phyloP scores from a whole-genome alignment of 2,888 invertebrate genomes.

The Dione juno region DNA sequence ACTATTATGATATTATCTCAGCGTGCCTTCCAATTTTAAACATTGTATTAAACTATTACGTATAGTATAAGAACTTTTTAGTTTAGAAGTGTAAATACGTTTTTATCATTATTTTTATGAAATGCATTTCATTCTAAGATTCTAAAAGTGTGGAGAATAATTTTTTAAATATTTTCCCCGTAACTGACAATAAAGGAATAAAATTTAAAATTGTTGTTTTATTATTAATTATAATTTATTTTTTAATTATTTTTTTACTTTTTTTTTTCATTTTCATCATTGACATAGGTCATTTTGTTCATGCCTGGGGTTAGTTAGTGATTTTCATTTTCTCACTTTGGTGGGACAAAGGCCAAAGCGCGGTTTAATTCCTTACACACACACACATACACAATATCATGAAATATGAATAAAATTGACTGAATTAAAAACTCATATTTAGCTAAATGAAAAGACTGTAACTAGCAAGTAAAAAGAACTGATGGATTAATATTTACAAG shows the following conservation, averaged over 20 bases:
- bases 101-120: constrained; percentile 79
- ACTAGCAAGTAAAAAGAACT: too few species aligned
- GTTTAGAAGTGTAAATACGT: constrained; percentile 74
- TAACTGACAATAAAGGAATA: constrained; percentile 82
- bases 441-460: too few species aligned
- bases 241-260: too few species aligned
- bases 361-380: too few species aligned
- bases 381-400: too few species aligned
- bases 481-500: too few species aligned
- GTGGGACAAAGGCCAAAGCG: too few species aligned
- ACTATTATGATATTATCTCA: constrained; percentile 52
- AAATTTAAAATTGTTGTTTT: constrained; percentile 57
- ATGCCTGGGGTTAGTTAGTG: too few species aligned
- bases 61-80: constrained; percentile 56
- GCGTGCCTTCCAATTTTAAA: constrained; percentile 70
- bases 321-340: too few species aligned
- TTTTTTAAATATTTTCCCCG: constrained; percentile 77
- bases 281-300: neutral
- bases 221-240: constrained; percentile 23
- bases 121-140: constrained; percentile 81
- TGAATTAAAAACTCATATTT: too few species aligned
- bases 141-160: constrained; percentile 74
- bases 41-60: constrained; percentile 70
- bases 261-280: neutral
- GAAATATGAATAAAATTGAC: too few species aligned